Base-by-base conservation (phyloP, 2,797 vertebrate genomes). In the Eurystomus glaucurus region DNA sequence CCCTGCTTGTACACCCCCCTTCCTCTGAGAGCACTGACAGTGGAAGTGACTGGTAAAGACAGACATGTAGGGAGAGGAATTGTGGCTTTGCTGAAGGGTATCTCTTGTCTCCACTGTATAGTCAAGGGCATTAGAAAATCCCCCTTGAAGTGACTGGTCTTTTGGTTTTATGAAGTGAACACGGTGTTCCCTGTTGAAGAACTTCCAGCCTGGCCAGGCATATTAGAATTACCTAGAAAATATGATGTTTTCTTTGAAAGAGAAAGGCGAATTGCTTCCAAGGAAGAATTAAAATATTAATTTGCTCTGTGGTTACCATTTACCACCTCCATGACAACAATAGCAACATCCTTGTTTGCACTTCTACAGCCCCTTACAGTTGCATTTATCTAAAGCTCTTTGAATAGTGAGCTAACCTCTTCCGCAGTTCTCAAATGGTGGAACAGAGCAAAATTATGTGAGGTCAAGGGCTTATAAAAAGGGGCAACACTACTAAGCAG, bases 151-250 rank as follows among this genome's bases (percentile, higher is more conserved):
- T 70, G 22, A 76, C 23, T 74, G 28, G 9, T 29, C 54, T 85
- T 62, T 26, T 80, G 58, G 70, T 16, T 85, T 79, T 52, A 20
- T 68, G 45, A 92, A 62, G 10, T 8, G 60, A 88, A 43, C 58
- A 81, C 2, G 29, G 19, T 68, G 84, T 76, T 92, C 88, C 18
- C 35, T 22, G 17, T 8, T 51, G 31, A 79, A 80, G 55, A 91
- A 94, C 77, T 91, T 80, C 66, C 65, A 51, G 37, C 21, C 60
- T 94, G 52, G 85, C 60, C 37, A 70, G 29, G 23, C 88, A 85
- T 88, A 92, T 85, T 31, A 89, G 58, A 92, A 93, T 87, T 85
- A 70, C 51, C 94, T 76, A 74, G 77, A 95, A 95, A 93, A 89
- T 1, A 85, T n/a, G 0, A 37, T 35, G 21, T 54, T 93, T 94